Conservation (phyloP, 1,140 invertebrate genomes). For the Anoplophora glabripennis region DNA sequence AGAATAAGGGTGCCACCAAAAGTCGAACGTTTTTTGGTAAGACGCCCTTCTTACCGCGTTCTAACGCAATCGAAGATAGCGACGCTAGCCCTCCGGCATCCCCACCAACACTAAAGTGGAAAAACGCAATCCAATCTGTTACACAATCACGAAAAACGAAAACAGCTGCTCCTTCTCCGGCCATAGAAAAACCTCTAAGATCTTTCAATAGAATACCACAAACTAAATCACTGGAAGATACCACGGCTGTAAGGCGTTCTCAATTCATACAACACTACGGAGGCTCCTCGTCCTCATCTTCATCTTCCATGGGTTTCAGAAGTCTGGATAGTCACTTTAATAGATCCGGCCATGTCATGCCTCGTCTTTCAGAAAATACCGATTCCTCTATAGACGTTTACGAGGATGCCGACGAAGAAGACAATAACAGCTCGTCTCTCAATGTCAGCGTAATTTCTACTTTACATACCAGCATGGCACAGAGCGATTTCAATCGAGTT, state of each 20-base stretch:
- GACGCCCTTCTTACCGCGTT: constrained; percentile 54
- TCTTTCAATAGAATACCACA: constrained; percentile 49
- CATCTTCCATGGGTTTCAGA: constrained; percentile 57
- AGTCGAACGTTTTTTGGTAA: constrained; percentile 48
- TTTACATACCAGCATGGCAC: constrained; percentile 3
- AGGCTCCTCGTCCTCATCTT: constrained; percentile 58
- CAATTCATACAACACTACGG: constrained; percentile 55
- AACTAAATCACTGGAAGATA: constrained; percentile 58
- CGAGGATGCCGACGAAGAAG: constrained; percentile 57
- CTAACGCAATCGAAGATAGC: constrained; percentile 57
- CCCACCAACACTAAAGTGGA: constrained; percentile 42
- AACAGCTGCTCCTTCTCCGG: constrained; percentile 24
- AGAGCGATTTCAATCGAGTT: constrained; percentile 16
- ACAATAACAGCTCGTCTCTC: constrained; percentile 52
- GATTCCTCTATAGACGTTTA: constrained; percentile 58
- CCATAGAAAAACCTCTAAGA: constrained; percentile 23
- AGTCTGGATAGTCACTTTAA: constrained; percentile 56
- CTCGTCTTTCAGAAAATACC: constrained; percentile 56
- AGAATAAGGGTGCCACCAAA: constrained; percentile 44
- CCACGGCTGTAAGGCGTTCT: constrained; percentile 50
- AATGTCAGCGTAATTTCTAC: constrained; percentile 42
- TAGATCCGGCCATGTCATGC: constrained; percentile 49
- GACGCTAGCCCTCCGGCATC: constrained; percentile 55
- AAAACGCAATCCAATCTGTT: constrained; percentile 25
- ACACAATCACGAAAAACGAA: not conserved